A percentile compares a stretch with the other conserved stretches of the same genome.
phyloP scores from a whole-genome alignment of 2,113 vertebrate genomes.

The Sigmodon hispidus region DNA sequence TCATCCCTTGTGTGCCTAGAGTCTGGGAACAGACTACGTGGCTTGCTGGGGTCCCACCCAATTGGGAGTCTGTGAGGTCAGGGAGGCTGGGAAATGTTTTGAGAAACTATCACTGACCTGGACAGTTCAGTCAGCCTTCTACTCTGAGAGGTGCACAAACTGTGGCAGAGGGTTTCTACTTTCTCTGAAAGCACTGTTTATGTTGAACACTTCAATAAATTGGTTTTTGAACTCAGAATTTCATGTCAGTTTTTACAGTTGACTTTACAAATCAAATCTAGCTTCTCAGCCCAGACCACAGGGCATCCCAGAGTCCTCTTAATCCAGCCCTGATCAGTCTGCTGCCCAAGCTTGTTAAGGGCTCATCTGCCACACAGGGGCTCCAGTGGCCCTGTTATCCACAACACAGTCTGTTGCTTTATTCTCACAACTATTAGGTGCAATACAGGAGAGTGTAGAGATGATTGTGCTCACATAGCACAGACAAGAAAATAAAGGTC shows the following conservation, averaged over 20 bases:
- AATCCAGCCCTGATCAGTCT: neutral
- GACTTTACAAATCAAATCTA: conserved; percentile 26
- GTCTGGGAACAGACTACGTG: conserved; percentile 17
- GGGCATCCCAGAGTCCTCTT: neutral
- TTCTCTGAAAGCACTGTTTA: conserved; percentile 70
- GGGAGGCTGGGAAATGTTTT: neutral
- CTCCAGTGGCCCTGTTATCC: neutral
- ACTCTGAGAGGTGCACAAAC: conserved; percentile 31
- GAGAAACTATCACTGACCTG: neutral
- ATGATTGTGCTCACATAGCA: neutral
- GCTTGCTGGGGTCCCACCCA: neutral
- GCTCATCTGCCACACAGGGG: neutral
- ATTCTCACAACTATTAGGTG: neutral
- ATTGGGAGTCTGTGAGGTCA: conserved; percentile 11
- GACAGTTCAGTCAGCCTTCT: conserved; percentile 41
- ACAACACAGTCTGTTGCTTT: neutral
- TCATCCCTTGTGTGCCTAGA: conserved; percentile 30
- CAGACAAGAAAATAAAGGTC: conserved; percentile 19
- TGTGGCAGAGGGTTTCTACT: conserved; percentile 45
- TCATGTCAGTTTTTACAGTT: conserved; percentile 72
- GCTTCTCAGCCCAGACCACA: neutral
- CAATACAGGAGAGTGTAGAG: neutral
- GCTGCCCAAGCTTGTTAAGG: neutral
- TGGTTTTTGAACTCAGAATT: conserved; percentile 77
- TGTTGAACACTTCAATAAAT: conserved; percentile 83